Percentiles rank a stretch among this genome's conserved stretches.
These are phyloP conservation scores for Lasioglossum figueresi DNA, from an alignment of 2,888 invertebrate genomes.

Conservation along the genomic window DNA sequence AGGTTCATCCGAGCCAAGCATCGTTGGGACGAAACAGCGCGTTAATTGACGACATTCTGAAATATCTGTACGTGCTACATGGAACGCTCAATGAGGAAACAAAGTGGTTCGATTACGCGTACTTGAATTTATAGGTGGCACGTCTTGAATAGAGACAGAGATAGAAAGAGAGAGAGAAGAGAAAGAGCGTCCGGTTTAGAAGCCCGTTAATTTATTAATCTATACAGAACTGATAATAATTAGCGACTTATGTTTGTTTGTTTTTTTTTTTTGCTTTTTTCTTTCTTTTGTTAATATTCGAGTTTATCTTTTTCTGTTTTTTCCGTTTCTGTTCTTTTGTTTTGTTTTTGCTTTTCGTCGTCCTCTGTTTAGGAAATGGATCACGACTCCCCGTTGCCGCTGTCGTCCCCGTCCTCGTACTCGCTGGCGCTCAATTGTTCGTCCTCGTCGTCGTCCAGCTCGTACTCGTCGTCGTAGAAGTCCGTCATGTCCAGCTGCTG, in stretches of 20 bases:
- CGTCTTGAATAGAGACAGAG: constrained; percentile 51
- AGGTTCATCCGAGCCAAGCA: not conserved
- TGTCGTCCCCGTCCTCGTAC: constrained; percentile 92
- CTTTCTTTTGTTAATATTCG: constrained; percentile 25
- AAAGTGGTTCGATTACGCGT: constrained; percentile 18
- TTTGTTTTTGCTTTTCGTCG: constrained; percentile 10
- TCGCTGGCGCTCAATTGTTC: constrained; percentile 89
- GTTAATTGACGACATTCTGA: constrained; percentile 20
- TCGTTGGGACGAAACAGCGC: not conserved
- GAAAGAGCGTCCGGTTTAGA: constrained; percentile 77
- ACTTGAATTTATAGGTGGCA: constrained; percentile 52
- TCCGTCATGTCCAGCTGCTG: constrained; percentile 96
- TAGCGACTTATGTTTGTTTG: constrained; percentile 57
- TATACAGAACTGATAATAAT: constrained; percentile 79
- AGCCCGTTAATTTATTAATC: constrained; percentile 80
- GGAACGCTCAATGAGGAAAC: constrained; percentile 9
- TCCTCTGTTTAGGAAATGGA: constrained; percentile 81
- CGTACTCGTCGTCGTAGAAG: constrained; percentile 98
- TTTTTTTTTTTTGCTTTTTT: constrained; percentile 15
- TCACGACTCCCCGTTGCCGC: constrained; percentile 97
- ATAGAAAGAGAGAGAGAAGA: constrained; percentile 23
- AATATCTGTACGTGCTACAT: not conserved
- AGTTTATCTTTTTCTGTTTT: constrained; percentile 26
- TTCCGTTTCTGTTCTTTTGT: constrained; percentile 17
- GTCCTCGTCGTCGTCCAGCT: constrained; percentile 88